Evolutionary conservation across 1,140 invertebrate genomes (phyloP).

Genomic region (Scaptomyza pallida): DNA sequence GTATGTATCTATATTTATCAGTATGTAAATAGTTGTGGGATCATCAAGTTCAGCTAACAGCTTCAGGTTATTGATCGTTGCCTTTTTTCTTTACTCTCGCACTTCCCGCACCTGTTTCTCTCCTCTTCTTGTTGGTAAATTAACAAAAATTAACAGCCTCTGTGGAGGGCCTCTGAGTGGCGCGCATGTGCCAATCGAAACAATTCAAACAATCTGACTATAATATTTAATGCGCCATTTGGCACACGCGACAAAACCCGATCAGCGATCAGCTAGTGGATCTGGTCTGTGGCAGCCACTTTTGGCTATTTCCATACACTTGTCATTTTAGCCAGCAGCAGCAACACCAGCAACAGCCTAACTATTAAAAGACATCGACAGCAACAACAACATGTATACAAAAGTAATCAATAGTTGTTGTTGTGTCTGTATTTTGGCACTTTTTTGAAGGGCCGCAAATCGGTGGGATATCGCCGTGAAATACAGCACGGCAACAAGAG

Average conservation of each 20-base stretch:
- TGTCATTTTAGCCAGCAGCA: constrained; percentile 43
- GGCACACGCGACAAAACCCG: constrained; percentile 43
- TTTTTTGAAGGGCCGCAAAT: constrained; percentile 50
- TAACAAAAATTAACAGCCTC: constrained; percentile 24
- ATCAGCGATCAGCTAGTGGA: constrained; percentile 27
- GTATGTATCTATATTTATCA: too few relatives aligned
- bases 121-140: background rate
- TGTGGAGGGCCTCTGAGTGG: background rate
- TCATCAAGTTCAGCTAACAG: constrained; percentile 21
- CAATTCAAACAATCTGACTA: background rate
- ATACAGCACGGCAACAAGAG: constrained; percentile 41
- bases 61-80: constrained; percentile 17
- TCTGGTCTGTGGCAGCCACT: constrained; percentile 13
- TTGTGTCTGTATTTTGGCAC: constrained; percentile 22
- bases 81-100: background rate
- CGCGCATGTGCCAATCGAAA: constrained; percentile 1
- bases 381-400: constrained; percentile 10
- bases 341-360: background rate
- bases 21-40: constrained; percentile 17
- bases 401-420: constrained; percentile 25
- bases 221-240: constrained; percentile 35
- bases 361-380: constrained; percentile 7
- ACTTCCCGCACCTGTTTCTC: background rate
- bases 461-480: constrained; percentile 39
- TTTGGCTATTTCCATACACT: constrained; percentile 62